Evolutionary conservation across 2,797 vertebrate genomes (phyloP), one percentile per base, ranked within the genome.

Genomic region (Cichlasoma orientale): DNA sequence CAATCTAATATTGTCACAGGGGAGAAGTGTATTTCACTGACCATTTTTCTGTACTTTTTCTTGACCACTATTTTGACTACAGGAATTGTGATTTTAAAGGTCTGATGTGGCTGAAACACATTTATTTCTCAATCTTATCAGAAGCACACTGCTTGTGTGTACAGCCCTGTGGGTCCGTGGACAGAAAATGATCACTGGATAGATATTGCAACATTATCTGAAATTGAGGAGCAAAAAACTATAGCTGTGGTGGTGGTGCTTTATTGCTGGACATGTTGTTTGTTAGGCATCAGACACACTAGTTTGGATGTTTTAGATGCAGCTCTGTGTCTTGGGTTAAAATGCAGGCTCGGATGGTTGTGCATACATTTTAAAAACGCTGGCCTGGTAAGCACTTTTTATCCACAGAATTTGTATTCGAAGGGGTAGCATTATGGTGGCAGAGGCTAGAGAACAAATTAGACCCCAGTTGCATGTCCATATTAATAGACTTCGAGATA

Each of bases 401-500:
- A 54, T 11, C 69, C 31, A 50, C 13, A 57, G 21, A 27, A 87
- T 93, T 89, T 84, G 72, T 83, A 89, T 89, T 90, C 89, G 23
- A 19, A 16, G 3, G 18, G 55, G 54, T 18, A 38, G 71, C 7
- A 52, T 86, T 68, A 80, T 79, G 66, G 59, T 82, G 80, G 85
- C 75, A 72, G 70, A 71, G 82, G 18, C 78, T 75, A 72, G 61
- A 66, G 75, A 90, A 75, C 86, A 85, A 88, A 92, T 92, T 86
- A 88, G 79, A 83, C 55, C 76, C 76, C 50, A 25, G 69, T 72
- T 89, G 70, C 38, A 57, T 66, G 82, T 90, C 78, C 85, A 79
- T 85, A 78, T 88, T 90, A 90, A 93, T 90, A 79, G 79, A 86
- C 74, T 85, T 82, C 56, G 71, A 12, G 21, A 89, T 82, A 84